phyloP scores from a whole-genome alignment of 1,140 invertebrate species.

The Ostrea denselamellosa region DNA sequence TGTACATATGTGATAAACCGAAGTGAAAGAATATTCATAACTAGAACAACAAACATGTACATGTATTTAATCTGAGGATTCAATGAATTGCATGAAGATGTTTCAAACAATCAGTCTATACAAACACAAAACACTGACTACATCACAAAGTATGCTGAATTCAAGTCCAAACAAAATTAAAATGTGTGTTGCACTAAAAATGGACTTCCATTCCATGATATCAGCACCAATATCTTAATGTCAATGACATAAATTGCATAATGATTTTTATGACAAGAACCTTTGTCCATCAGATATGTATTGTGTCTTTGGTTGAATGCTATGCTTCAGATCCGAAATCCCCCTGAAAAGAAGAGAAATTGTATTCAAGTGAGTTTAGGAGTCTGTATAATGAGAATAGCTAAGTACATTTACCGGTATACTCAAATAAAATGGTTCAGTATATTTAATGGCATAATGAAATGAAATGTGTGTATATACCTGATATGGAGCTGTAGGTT shows the following conservation, averaged over 20 bases:
- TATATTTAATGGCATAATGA: too few species aligned
- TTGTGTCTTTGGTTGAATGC: neutral
- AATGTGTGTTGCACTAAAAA: neutral
- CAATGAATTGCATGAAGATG: neutral
- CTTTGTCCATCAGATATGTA: neutral
- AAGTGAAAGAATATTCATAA: neutral
- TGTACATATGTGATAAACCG: neutral
- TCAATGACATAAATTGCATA: neutral
- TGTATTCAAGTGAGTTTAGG: neutral
- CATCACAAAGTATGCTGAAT: neutral
- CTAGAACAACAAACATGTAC: neutral
- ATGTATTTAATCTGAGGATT: neutral
- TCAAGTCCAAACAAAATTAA: neutral
- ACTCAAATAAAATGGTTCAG: too few species aligned
- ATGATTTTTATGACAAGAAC: too few species aligned
- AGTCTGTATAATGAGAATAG: neutral
- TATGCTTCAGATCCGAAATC: slow-evolving; percentile 7
- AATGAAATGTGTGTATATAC: neutral
- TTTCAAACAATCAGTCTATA: neutral
- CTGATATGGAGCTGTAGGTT: neutral
- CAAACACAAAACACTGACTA: neutral
- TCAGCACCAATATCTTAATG: slow-evolving; percentile 3
- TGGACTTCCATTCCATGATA: neutral
- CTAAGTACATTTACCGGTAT: neutral
- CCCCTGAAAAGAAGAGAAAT: neutral